Evolutionary conservation across 2,113 vertebrate genomes (phyloP).

Genomic region (Patagioenas fasciata): DNA sequence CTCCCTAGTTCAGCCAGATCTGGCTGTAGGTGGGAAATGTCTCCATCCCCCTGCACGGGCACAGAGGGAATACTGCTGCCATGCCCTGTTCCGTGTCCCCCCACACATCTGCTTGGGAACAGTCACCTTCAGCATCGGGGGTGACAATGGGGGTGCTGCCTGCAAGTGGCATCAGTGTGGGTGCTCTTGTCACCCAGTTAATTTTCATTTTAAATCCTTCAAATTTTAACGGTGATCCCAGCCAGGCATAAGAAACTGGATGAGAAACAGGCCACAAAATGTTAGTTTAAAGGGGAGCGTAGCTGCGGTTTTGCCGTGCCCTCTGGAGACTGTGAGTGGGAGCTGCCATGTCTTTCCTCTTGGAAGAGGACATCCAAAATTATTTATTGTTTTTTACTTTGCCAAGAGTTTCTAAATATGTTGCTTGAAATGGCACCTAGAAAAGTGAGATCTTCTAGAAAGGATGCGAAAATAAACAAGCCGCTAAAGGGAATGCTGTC

Average conservation of each 20-base stretch:
- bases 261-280: background rate
- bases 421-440: background rate
- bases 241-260: background rate
- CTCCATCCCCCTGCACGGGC: fast-evolving
- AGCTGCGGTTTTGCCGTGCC: background rate
- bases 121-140: background rate
- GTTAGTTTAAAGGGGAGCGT: fast-evolving
- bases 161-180: background rate
- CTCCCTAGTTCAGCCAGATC: background rate
- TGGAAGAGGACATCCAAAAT: background rate
- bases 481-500: background rate
- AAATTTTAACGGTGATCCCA: background rate
- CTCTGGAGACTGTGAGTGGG: background rate
- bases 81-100: background rate
- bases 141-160: background rate
- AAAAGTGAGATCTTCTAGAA: background rate
- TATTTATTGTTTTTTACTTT: background rate
- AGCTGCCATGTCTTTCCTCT: background rate
- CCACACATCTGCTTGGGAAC: background rate
- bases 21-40: background rate
- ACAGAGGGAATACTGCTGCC: background rate
- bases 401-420: background rate
- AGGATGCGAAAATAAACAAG: background rate
- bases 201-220: background rate
- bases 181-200: background rate